Percentiles rank a stretch among this genome's conserved stretches.
These are phyloP conservation scores for Neotragus moschatus DNA, from an alignment of 2,113 vertebrate genomes.

Conservation along the genomic window DNA sequence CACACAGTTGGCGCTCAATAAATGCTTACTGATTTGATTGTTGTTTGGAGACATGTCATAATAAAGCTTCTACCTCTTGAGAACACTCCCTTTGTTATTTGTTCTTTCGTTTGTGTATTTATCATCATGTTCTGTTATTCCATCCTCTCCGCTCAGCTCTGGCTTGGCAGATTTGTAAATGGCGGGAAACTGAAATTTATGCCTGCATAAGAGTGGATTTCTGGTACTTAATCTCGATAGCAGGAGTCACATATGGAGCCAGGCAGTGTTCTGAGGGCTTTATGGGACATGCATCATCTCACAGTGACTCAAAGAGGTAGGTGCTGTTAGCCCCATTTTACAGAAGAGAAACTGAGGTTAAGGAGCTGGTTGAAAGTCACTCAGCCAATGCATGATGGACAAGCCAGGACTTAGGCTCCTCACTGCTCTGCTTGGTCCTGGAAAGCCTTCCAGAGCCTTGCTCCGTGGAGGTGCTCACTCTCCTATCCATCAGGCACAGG, in stretches of 20 bases:
- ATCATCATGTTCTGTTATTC: not conserved
- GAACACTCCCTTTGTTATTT: not conserved
- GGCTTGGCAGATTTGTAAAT: not conserved
- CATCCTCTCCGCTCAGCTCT: not conserved
- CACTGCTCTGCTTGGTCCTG: not conserved
- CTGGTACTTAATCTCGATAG: not conserved
- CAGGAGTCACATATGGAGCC: not conserved
- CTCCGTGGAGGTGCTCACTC: accelerated
- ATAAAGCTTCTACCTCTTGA: slow-evolving; percentile 67
- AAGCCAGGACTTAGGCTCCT: not conserved
- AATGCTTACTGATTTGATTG: not conserved
- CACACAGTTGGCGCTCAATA: not conserved
- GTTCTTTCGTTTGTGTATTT: not conserved
- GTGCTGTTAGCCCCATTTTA: not conserved
- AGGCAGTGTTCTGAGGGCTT: not conserved
- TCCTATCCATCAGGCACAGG: not conserved
- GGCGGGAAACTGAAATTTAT: not conserved
- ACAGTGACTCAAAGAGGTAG: not conserved
- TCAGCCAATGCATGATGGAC: not conserved
- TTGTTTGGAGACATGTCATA: not conserved
- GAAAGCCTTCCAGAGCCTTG: not conserved
- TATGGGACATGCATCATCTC: not conserved
- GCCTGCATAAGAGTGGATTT: not conserved
- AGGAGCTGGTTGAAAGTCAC: not conserved
- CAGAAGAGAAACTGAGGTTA: slow-evolving; percentile 17